Base-by-base conservation (phyloP, 1,140 invertebrate species). In the Caenorhabditis latens region DNA sequence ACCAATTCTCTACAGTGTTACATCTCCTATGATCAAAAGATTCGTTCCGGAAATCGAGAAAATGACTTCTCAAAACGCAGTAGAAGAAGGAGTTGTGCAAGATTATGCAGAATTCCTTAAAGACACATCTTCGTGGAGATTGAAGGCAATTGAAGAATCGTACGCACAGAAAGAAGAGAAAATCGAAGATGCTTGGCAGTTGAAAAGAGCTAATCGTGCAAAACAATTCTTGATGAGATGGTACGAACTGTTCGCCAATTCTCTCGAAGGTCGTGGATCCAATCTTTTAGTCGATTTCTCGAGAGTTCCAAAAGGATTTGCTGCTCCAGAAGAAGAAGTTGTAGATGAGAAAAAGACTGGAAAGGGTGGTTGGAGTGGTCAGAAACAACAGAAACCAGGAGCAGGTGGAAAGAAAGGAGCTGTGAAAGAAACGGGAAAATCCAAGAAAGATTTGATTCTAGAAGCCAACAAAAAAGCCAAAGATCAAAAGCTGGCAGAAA, bases 221-320 rank as follows among this genome's bases (percentile, higher is more conserved):
- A 85, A 87, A 57, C 91, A 91, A 57, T 84, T 83, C 6, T 40
- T 90, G 4, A 91, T 87, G 16, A 88, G 84, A 88, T 91, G 90
- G 90, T 92, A 92, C 83, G 91, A 92, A 88, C 67, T 84, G 48
- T 92, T 92, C 83, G 87, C 91, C 32, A 91, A 92, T 57, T 90
- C 92, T 21, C 86, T 92, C 53, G 91, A 92, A 91, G 91, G 91
- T 14, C 87, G 91, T 43, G 89, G 90, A 43, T 91, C 90, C 42
- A 90, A 92, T 75, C 85, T 92, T 21, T 87, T 92, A 40, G 91
- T 92, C 40, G 91, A 92, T 58, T 92, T 92, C 84, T 90, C 91
- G 9, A 50, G 91, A 50, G 88, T 88, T 83, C 92, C 92, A 13
- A 86, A 85, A 48, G 89, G 90, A 50, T 87, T 90, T n/a, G 86